phyloP scores from a whole-genome alignment of 2,888 invertebrate species.

The Plebejus argus region DNA sequence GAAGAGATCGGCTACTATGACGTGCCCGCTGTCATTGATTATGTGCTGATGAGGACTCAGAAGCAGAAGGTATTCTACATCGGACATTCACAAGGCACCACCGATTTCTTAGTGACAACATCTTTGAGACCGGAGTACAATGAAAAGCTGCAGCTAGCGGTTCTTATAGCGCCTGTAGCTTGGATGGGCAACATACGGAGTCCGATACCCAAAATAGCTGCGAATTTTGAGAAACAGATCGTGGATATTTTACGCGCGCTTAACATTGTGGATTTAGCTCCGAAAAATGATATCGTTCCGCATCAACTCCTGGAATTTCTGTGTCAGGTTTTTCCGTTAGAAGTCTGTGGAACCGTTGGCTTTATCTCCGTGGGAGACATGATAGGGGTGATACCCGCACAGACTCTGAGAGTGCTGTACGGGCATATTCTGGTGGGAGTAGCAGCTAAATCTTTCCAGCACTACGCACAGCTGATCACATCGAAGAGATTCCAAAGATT shows the following conservation, averaged over 20 bases:
- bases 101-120: conserved; percentile 76
- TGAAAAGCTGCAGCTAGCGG: conserved; percentile 71
- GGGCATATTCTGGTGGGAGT: conserved; percentile 16
- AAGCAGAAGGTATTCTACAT: conserved; percentile 79
- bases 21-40: conserved; percentile 81
- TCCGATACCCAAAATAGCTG: conserved; percentile 50
- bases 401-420: background rate
- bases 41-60: conserved; percentile 60
- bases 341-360: conserved; percentile 5
- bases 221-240: conserved; percentile 36
- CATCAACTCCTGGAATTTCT: conserved; percentile 21
- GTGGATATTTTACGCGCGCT: background rate
- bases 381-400: background rate
- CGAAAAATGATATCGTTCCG: background rate
- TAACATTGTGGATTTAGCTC: background rate
- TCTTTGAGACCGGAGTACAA: conserved; percentile 78
- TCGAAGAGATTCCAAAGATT: conserved; percentile 29
- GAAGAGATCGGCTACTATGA: conserved; percentile 86
- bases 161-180: conserved; percentile 79
- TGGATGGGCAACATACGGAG: conserved; percentile 73
- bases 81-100: conserved; percentile 85
- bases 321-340: conserved; percentile 2
- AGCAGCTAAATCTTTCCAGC: background rate
- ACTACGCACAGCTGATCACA: conserved; percentile 26
- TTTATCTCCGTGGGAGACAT: background rate